phyloP scores from a whole-genome alignment of 2,888 invertebrate species.

The Diachrysia chrysitis region DNA sequence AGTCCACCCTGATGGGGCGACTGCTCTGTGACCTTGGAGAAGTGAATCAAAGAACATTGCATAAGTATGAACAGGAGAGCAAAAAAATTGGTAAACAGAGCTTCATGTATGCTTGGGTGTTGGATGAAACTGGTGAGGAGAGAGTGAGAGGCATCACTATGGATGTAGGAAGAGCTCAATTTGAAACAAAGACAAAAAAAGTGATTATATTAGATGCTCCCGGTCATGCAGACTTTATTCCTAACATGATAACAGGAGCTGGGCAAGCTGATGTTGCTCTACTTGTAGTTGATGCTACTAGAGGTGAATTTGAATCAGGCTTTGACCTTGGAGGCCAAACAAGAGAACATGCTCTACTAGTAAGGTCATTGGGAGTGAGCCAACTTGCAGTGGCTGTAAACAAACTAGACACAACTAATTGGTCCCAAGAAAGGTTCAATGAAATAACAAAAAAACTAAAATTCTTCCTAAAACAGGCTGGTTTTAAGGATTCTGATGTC shows the following conservation, averaged over 20 bases:
- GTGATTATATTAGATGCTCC: conserved; percentile 98
- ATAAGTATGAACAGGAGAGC: conserved; percentile 99
- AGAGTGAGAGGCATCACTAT: conserved; percentile 99
- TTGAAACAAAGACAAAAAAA: conserved; percentile 95
- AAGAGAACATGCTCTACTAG: conserved; percentile 98
- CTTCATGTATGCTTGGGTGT: conserved; percentile 99
- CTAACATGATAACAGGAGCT: conserved; percentile 99
- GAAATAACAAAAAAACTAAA: conserved; percentile 96
- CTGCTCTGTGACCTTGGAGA: conserved; percentile 95
- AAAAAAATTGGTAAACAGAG: conserved; percentile 99
- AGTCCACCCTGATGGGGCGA: conserved; percentile 99
- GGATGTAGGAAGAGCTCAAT: conserved; percentile 98
- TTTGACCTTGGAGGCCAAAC: conserved; percentile 99
- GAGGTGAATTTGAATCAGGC: conserved; percentile 99
- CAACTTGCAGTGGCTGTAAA: conserved; percentile 98
- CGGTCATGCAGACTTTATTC: conserved; percentile 99
- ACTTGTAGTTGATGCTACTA: conserved; percentile 97
- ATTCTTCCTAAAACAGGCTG: conserved; percentile 96
- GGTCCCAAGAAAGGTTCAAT: conserved; percentile 97
- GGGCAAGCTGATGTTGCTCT: conserved; percentile 99
- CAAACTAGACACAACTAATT: conserved; percentile 98
- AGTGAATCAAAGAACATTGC: conserved; percentile 96
- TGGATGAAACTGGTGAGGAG: conserved; percentile 99
- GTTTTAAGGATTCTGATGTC: conserved; percentile 96
- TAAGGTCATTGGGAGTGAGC: conserved; percentile 95